Percentiles rank a stretch among this genome's conserved stretches.
These are phyloP conservation scores for Festucalex cinctus DNA, from an alignment of 2,113 vertebrate genomes.

Conservation along the genomic window DNA sequence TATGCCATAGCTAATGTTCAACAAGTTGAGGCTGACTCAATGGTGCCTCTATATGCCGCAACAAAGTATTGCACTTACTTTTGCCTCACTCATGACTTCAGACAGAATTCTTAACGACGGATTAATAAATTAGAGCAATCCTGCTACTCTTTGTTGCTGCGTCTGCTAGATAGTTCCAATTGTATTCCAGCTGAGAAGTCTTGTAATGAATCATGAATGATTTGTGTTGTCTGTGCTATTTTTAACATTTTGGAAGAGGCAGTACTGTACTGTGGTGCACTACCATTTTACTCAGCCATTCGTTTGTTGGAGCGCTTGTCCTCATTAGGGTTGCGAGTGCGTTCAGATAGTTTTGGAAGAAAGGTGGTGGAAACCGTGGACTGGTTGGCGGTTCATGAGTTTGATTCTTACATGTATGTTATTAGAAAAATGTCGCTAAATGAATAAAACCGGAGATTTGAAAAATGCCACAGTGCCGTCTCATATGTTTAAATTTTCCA, in stretches of 20 bases:
- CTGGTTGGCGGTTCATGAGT: no score
- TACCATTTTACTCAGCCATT: not conserved
- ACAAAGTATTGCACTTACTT: not conserved
- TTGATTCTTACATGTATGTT: no score
- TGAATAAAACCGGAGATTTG: no score
- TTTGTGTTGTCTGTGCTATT: conserved; percentile 1
- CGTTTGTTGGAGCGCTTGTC: not conserved
- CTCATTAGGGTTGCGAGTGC: not conserved
- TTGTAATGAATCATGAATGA: conserved; percentile 6
- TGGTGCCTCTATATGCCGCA: not conserved
- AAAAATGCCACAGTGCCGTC: no score
- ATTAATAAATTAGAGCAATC: not conserved
- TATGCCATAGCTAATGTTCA: not conserved
- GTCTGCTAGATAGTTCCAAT: not conserved
- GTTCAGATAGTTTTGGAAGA: no score
- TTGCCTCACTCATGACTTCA: not conserved
- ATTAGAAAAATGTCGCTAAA: no score
- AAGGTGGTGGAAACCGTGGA: no score
- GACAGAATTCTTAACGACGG: not conserved
- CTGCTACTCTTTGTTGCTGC: not conserved
- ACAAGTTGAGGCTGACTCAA: not conserved
- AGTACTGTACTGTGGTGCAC: not conserved
- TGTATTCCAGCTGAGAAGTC: not conserved
- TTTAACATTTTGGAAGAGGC: not conserved
- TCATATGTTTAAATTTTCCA: no score